Base-by-base conservation (phyloP, 2,797 vertebrate species). In the Sphenodon punctatus region DNA sequence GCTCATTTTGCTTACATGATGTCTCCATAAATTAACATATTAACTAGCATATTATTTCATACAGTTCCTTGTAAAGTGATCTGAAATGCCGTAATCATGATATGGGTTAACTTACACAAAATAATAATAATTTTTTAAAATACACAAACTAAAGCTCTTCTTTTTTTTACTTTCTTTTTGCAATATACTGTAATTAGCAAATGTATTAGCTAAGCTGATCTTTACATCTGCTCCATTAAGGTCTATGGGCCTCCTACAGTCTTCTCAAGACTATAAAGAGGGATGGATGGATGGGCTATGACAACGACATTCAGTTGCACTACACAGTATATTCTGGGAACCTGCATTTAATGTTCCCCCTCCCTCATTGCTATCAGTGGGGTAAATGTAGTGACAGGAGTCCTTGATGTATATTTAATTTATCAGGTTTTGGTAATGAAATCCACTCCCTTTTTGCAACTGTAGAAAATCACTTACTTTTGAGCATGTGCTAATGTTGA, bases 1-100 rank as follows among this genome's bases (percentile, higher is more conserved):
- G 55, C 32, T 23, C 17, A 34, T 30, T 36, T 58, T 58, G 55
- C 32, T 78, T 60, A 72, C 41, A 51, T 73, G 51, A 27, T 61
- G 41, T 60, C 46, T 0, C 1, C 51, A 17, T 42, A 46, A 27
- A 4, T 27, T 3, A 12, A 3, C 79, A 7, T 27, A 32, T 58
- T 22, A 36, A 25, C 59, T 51, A 45, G 22, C 22, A 48, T 48
- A 34, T 39, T 19, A 55, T 7, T 8, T 14, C 69, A 67, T 16
- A 41, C 7, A 36, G 45, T 36, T 78, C 64, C 2, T n/a, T n/a
- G n/a, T n/a, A n/a, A n/a, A 72, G 55, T n/a, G 23, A 22, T 2
- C 14, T 56, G 23, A 61, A 61, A 1, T 14, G 20, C 32, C 32
- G 41, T 34, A 2, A 34, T 78, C 69, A 17, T 45, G 32, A 42